These are phyloP conservation scores for Bucorvus abyssinicus DNA, from an alignment of 2,797 vertebrate species.

Conservation along the genomic window DNA sequence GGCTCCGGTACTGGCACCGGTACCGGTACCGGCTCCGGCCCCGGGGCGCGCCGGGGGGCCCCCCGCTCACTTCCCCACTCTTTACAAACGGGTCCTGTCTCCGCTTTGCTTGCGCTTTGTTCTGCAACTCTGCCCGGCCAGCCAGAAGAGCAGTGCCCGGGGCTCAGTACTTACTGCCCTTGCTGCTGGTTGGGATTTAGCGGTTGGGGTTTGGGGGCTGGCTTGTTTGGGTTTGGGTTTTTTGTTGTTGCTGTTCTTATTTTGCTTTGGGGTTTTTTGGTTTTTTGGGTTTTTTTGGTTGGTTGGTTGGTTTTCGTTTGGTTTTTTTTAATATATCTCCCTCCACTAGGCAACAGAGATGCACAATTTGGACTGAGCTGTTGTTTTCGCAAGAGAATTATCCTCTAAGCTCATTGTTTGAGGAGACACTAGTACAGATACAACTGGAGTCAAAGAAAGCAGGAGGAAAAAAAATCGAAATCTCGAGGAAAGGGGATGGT, in stretches of 20 bases:
- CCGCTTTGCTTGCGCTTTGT: slow-evolving; percentile 37
- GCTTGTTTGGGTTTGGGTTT: not conserved
- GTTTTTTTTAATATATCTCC: not conserved
- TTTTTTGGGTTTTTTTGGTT: not conserved
- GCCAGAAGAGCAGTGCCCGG: slow-evolving; percentile 46
- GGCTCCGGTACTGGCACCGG: not conserved
- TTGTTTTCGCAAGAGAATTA: slow-evolving; percentile 65
- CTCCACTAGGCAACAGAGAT: slow-evolving; percentile 53
- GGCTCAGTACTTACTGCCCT: slow-evolving; percentile 9
- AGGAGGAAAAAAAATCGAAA: slow-evolving; percentile 59
- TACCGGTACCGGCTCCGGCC: not conserved
- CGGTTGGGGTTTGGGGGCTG: not conserved
- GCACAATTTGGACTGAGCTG: slow-evolving; percentile 74
- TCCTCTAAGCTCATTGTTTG: slow-evolving; percentile 62
- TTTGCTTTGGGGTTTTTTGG: not conserved
- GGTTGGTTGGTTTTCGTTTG: not conserved
- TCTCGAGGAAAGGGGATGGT: slow-evolving; percentile 61
- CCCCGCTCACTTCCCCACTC: slow-evolving; percentile 48
- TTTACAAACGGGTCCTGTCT: slow-evolving; percentile 59
- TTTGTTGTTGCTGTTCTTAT: not conserved
- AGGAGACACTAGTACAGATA: slow-evolving; percentile 64
- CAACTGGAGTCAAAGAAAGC: slow-evolving; percentile 77
- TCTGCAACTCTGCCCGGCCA: slow-evolving; percentile 55
- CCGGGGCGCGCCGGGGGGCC: not conserved
- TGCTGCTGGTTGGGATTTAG: slow-evolving; percentile 8